Conservation (phyloP, 2,888 invertebrate genomes). For the Melikaiella ostensackeni region DNA sequence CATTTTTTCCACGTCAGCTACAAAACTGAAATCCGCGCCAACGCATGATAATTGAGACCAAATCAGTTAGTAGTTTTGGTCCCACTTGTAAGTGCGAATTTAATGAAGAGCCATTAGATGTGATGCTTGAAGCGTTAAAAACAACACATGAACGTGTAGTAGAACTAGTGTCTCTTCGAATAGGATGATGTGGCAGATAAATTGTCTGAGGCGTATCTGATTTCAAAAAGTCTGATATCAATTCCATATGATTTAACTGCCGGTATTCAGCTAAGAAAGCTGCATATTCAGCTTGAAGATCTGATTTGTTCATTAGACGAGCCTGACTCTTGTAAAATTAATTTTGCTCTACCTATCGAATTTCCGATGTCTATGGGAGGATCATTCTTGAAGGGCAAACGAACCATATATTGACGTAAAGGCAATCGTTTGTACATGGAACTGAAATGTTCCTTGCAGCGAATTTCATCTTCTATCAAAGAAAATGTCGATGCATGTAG, state of each 20-base stretch:
- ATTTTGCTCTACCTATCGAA: not conserved
- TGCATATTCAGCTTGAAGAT: too few relatives aligned
- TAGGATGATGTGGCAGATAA: constrained; percentile 40
- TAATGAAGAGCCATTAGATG: constrained; percentile 38
- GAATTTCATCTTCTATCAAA: constrained; percentile 9
- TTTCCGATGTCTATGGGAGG: constrained; percentile 3
- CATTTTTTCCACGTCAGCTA: too few relatives aligned
- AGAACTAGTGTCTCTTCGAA: constrained; percentile 28
- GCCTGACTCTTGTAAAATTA: not conserved
- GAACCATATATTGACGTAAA: constrained; percentile 3
- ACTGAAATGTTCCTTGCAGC: not conserved
- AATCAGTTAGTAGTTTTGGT: constrained; percentile 19
- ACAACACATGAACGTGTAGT: constrained; percentile 40
- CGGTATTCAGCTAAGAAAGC: too few relatives aligned
- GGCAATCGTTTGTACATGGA: too few relatives aligned
- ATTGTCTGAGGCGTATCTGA: not conserved
- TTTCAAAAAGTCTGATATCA: not conserved
- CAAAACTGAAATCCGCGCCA: constrained; percentile 30
- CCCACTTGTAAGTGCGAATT: constrained; percentile 40
- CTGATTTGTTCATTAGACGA: too few relatives aligned
- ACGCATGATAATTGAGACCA: constrained; percentile 20
- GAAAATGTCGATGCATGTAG: too few relatives aligned
- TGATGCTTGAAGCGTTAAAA: constrained; percentile 41
- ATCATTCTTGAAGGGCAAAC: constrained; percentile 31
- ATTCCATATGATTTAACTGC: too few relatives aligned